Evolutionary conservation across 2,113 vertebrate genomes (phyloP).

Genomic region (Mustelus asterias): DNA sequence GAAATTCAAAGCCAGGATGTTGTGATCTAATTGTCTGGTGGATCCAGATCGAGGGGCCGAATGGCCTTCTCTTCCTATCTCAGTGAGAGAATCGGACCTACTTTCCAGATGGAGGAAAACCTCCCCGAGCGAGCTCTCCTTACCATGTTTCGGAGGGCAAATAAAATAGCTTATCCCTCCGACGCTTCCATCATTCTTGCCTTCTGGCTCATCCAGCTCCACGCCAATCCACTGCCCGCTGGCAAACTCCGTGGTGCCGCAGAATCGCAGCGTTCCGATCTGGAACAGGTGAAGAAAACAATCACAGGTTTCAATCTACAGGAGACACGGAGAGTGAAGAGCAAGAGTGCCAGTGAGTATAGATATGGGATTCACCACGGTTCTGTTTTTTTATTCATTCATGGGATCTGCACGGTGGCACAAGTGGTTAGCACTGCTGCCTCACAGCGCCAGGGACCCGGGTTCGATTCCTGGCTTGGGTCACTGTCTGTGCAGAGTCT

Average conservation of each 20-base stretch:
- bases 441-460: no score
- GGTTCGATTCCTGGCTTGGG: no score
- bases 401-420: no score
- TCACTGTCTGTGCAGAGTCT: no score
- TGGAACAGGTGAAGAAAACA: slow-evolving; percentile 43
- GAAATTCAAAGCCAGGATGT: neutral
- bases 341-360: neutral
- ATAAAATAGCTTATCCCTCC: slow-evolving; percentile 85
- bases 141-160: slow-evolving; percentile 82
- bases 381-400: no score
- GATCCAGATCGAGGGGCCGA: neutral
- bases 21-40: neutral
- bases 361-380: neutral
- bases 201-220: slow-evolving; percentile 81
- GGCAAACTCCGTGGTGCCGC: slow-evolving; percentile 84
- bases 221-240: slow-evolving; percentile 89
- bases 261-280: slow-evolving; percentile 78
- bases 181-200: slow-evolving; percentile 85
- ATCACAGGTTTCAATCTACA: neutral
- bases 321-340: neutral
- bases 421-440: no score
- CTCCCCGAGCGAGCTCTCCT: neutral
- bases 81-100: neutral
- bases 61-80: neutral
- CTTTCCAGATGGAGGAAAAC: neutral